phyloP scores from a whole-genome alignment of 2,888 invertebrate genomes.

The Lycaena phlaeas region DNA sequence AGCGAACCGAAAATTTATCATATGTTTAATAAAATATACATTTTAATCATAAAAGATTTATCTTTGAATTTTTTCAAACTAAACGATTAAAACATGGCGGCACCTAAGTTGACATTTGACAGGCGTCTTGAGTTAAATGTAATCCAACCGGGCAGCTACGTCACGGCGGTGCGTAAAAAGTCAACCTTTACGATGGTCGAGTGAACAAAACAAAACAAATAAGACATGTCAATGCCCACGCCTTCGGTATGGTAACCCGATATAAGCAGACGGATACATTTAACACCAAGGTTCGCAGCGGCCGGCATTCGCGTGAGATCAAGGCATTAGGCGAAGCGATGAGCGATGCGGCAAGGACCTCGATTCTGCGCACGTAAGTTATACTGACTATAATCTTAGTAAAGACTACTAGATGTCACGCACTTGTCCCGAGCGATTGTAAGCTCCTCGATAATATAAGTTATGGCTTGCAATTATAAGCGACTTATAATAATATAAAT shows the following conservation, averaged over 20 bases:
- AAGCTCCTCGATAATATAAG: slow-evolving; percentile 19
- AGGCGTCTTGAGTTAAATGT: slow-evolving; percentile 48
- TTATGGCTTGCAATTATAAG: slow-evolving; percentile 20
- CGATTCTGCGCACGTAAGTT: slow-evolving; percentile 40
- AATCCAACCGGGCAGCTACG: slow-evolving; percentile 45
- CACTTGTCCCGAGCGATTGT: slow-evolving; percentile 32
- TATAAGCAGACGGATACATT: slow-evolving; percentile 66
- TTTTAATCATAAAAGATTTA: slow-evolving; percentile 7
- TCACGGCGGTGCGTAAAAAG: slow-evolving; percentile 64
- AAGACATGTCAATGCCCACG: slow-evolving; percentile 71
- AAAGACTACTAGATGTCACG: slow-evolving; percentile 53
- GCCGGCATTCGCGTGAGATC: slow-evolving; percentile 28
- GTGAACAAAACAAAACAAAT: slow-evolving; percentile 68
- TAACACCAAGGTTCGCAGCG: slow-evolving; percentile 53
- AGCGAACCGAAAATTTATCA: slow-evolving; percentile 9
- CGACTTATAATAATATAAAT: slow-evolving; percentile 17
- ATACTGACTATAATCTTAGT: slow-evolving; percentile 36
- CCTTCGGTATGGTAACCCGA: slow-evolving; percentile 67
- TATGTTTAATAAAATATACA: slow-evolving; percentile 10
- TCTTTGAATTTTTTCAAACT: too few relatives aligned
- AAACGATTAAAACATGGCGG: slow-evolving; percentile 1
- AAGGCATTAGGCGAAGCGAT: slow-evolving; percentile 33
- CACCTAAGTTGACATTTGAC: slow-evolving; percentile 47
- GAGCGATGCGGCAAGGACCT: slow-evolving; percentile 30
- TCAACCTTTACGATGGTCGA: slow-evolving; percentile 61